These are phyloP conservation scores for Pollenia labialis DNA, from an alignment of 2,888 invertebrate genomes.

Conservation along the genomic window DNA sequence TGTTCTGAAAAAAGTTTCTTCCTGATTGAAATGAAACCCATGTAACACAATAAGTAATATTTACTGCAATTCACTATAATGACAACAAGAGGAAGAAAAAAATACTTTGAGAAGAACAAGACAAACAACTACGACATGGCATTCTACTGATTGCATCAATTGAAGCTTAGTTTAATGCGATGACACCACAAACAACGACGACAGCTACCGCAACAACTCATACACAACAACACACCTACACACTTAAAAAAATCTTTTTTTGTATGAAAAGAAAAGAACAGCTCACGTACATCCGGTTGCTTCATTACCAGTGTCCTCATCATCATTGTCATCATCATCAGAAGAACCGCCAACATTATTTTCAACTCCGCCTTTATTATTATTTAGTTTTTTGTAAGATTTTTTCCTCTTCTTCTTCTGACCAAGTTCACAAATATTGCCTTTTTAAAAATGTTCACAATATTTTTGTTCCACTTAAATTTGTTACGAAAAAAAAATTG, in stretches of 20 bases:
- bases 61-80: slow-evolving; percentile 54
- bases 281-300: slow-evolving; percentile 74
- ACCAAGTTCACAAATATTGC: slow-evolving; percentile 36
- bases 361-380: slow-evolving; percentile 42
- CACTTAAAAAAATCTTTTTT: background rate
- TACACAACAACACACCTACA: background rate
- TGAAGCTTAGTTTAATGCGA: slow-evolving; percentile 73
- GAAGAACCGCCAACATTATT: slow-evolving; percentile 33
- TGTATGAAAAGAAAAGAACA: slow-evolving; percentile 52
- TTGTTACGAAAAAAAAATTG: slow-evolving; percentile 13
- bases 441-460: slow-evolving; percentile 39
- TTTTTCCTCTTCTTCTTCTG: slow-evolving; percentile 2
- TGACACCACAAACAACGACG: slow-evolving; percentile 55
- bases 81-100: slow-evolving; percentile 24
- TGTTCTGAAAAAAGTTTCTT: slow-evolving; percentile 53
- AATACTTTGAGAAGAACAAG: background rate
- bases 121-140: slow-evolving; percentile 65
- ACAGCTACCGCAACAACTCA: slow-evolving; percentile 41
- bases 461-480: slow-evolving; percentile 21
- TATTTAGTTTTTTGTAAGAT: slow-evolving; percentile 15
- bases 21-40: slow-evolving; percentile 69
- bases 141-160: slow-evolving; percentile 75
- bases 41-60: slow-evolving; percentile 65
- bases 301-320: slow-evolving; percentile 68
- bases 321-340: slow-evolving; percentile 18